Base-by-base conservation (phyloP, 2,888 invertebrate species). In the Erpobdella octoculata region DNA sequence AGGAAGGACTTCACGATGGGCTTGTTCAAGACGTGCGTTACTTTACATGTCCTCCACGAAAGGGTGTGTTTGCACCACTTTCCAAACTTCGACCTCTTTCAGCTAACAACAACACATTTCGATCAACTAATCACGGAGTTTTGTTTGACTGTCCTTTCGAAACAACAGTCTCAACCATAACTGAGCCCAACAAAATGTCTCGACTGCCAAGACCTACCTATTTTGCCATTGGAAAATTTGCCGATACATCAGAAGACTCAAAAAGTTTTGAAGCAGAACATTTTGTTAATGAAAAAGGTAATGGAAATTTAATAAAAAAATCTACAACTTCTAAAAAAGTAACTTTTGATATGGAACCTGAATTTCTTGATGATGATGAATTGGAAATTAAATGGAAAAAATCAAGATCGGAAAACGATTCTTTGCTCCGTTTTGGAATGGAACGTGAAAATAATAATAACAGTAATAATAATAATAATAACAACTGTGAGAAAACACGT, bases 1-100 rank as follows among this genome's bases (percentile, higher is more conserved):
- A 86, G 5, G 84, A 85, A 73, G 88, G 88, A 28, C 87, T 87
- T 77, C 86, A 89, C 82, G 87, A 89, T 83, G 89, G 89, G 59
- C 81, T 84, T 58, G 86, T 88, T 15, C 83, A 86, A 73, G 88
- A 88, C 15, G 84, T 86, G 59, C 84, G 86, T 21, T 89, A 89
- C 80, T 89, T 89, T 81, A 81, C 82, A 15, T 89, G 89, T 80
- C 81, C 84, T 31, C 84, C 85, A 6, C 83, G 84, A 62, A 85
- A 86, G 78, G 89, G 89, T 18, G 85, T 89, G 76, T 87, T 89
- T 82, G 88, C 87, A 53, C 88, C 88, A 38, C 81, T 86, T 37
- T 81, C 83, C 59, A 87, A 87, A 80, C 87, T 88, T n/a, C 36
- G 31, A 41, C 28, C 48, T 35, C 21, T 53, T 21, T 25, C 53